Conservation (phyloP, 2,113 vertebrate species). For the Phylloscopus trochilus region DNA sequence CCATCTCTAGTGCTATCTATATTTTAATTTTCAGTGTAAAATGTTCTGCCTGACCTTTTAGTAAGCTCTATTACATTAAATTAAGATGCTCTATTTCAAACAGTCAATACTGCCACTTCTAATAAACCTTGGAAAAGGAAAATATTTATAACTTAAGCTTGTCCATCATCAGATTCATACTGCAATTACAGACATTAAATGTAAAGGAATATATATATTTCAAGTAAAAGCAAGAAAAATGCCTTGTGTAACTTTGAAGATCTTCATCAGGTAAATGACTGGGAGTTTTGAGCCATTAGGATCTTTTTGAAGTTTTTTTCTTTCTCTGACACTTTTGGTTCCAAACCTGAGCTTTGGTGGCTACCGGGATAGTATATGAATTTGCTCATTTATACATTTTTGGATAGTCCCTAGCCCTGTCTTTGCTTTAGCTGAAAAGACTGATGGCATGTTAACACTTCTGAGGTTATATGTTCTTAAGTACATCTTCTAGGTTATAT, state of each 20-base stretch:
- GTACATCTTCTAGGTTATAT: constrained; percentile 68
- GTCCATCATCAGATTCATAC: neutral
- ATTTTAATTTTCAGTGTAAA: constrained; percentile 52
- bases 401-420: neutral
- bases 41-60: constrained; percentile 55
- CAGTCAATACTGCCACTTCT: neutral
- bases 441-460: constrained; percentile 56
- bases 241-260: neutral
- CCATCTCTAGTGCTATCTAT: neutral
- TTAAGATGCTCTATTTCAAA: constrained; percentile 2
- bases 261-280: neutral
- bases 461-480: constrained; percentile 71
- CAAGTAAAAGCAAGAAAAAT: neutral
- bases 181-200: neutral
- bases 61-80: constrained; percentile 19
- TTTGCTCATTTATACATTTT: constrained; percentile 25
- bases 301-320: neutral
- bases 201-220: neutral
- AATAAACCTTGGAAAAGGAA: constrained; percentile 16
- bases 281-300: neutral
- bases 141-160: constrained; percentile 49
- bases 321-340: neutral
- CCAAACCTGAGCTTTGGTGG: neutral
- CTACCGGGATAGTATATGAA: neutral
- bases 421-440: constrained; percentile 49